These are phyloP conservation scores for Gallinago paraguaiae DNA, from an alignment of 2,113 vertebrate genomes.

Conservation along the genomic window DNA sequence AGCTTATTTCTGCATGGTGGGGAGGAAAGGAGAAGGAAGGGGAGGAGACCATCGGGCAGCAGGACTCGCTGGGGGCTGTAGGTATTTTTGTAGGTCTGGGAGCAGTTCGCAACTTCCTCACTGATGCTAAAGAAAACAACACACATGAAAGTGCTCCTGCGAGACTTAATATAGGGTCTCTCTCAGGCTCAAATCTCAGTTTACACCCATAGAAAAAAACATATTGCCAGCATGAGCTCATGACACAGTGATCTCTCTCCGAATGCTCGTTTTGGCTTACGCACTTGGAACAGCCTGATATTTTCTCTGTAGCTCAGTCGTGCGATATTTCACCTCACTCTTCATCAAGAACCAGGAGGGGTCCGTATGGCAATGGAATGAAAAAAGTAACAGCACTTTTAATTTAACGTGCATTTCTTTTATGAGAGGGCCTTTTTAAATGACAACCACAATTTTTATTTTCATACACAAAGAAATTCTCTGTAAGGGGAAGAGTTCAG, in stretches of 20 bases:
- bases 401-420: conserved; percentile 15
- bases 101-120: neutral
- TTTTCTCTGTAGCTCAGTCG: conserved; percentile 19
- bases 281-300: conserved; percentile 5
- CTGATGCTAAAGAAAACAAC: conserved; percentile 23
- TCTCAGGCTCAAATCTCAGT: conserved; percentile 14
- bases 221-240: conserved; percentile 51
- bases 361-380: neutral
- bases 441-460: neutral
- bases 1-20: neutral
- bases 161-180: neutral
- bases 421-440: conserved; percentile 21
- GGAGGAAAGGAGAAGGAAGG: neutral
- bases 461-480: neutral
- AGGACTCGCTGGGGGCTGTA: neutral
- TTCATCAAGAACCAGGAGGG: conserved; percentile 56
- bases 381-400: conserved; percentile 26
- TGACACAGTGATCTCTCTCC: conserved; percentile 41
- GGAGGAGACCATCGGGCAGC: neutral
- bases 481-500: neutral
- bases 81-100: conserved; percentile 4
- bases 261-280: conserved; percentile 9
- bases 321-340: conserved; percentile 46
- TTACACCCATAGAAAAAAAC: conserved; percentile 2
- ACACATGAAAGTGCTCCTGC: neutral